Evolutionary conservation across 2,797 vertebrate species (phyloP).

Genomic region (Pygocentrus nattereri): DNA sequence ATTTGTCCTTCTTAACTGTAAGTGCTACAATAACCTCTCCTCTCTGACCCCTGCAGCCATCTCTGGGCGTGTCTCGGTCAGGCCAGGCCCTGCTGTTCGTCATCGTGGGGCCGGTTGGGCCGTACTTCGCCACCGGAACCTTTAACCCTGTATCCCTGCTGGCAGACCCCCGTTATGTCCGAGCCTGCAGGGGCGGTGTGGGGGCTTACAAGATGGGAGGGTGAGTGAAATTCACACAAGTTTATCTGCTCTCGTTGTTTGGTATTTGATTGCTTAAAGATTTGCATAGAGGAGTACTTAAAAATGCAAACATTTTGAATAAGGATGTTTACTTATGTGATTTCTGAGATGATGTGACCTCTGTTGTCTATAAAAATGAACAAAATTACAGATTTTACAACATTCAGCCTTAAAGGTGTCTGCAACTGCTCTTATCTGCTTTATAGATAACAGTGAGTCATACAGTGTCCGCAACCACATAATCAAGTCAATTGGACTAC

Average conservation of each 20-base stretch:
- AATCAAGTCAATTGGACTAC: too few species aligned
- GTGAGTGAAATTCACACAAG: slow-evolving; percentile 73
- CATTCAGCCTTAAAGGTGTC: too few species aligned
- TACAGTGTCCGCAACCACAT: too few species aligned
- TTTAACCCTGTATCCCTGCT: slow-evolving; percentile 87
- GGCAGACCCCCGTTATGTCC: slow-evolving; percentile 84
- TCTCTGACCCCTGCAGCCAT: slow-evolving; percentile 73
- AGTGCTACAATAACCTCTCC: not conserved
- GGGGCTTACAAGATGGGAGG: slow-evolving; percentile 90
- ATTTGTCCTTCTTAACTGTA: too few species aligned
- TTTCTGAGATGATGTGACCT: too few species aligned
- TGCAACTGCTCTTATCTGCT: too few species aligned
- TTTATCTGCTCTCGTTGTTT: not conserved
- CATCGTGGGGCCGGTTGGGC: slow-evolving; percentile 87
- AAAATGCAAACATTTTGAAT: too few species aligned
- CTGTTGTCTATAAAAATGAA: too few species aligned
- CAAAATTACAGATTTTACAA: too few species aligned
- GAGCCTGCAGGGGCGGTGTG: slow-evolving; percentile 89
- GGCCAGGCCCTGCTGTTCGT: slow-evolving; percentile 83
- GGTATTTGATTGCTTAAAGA: not conserved
- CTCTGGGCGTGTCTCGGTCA: slow-evolving; percentile 81
- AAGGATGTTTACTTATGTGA: too few species aligned
- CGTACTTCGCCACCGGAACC: slow-evolving; percentile 86
- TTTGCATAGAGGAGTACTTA: too few species aligned
- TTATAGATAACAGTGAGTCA: too few species aligned